These are phyloP conservation scores for Salticus scenicus DNA, from an alignment of 2,888 invertebrate species.

Conservation along the genomic window DNA sequence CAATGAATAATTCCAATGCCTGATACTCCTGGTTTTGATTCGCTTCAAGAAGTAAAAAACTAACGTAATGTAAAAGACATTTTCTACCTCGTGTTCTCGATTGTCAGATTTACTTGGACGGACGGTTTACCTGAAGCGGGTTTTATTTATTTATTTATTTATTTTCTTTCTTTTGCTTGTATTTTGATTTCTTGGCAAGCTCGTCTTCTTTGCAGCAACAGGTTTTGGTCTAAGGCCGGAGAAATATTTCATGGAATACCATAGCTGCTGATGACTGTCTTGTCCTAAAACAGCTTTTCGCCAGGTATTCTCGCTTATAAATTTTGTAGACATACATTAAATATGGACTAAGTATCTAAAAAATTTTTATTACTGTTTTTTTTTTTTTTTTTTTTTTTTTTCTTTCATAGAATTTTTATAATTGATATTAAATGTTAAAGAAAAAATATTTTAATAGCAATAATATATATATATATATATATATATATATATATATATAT, in stretches of 20 bases:
- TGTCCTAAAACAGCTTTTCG: not conserved
- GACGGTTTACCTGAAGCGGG: not conserved
- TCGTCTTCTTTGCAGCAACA: constrained; percentile 9
- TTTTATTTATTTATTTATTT: constrained; percentile 14
- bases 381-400: no score
- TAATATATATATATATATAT: no score
- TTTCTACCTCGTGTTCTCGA: constrained; percentile 24
- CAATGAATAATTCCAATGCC: constrained; percentile 21
- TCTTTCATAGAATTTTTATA: no score
- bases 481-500: no score
- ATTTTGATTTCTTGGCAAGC: constrained; percentile 9
- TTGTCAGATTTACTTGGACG: constrained; percentile 16
- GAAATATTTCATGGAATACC: constrained; percentile 19
- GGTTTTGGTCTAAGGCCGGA: constrained; percentile 1
- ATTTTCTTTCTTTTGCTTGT: no score
- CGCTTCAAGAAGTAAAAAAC: constrained; percentile 10
- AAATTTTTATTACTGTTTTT: no score
- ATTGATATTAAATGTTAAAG: no score
- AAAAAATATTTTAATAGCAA: no score
- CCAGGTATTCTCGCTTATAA: not conserved
- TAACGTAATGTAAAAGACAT: constrained; percentile 11
- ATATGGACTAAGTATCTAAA: no score
- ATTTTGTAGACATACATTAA: not conserved
- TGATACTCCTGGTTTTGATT: constrained; percentile 18
- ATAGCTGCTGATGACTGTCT: constrained; percentile 9